Conservation (phyloP, 2,888 invertebrate genomes). For the Autographa gamma region DNA sequence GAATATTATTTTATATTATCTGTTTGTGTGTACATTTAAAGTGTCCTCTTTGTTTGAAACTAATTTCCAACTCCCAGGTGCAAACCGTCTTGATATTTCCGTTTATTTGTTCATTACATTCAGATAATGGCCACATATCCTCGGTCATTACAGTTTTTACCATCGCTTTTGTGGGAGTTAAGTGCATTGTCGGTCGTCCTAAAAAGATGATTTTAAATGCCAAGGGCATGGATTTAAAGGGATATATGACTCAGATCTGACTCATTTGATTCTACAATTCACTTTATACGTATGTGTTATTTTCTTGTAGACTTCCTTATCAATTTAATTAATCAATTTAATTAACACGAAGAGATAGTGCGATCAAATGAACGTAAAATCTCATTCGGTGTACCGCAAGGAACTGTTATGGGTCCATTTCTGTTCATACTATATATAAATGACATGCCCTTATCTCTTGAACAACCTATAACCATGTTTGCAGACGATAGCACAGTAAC, state of each 20-base stretch:
- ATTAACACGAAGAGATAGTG: no score
- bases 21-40: no score
- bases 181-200: slow-evolving; percentile 42
- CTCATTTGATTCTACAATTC: slow-evolving; percentile 39
- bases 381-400: no score
- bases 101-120: slow-evolving; percentile 36
- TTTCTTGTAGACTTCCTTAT: slow-evolving; percentile 46
- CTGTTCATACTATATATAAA: no score
- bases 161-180: slow-evolving; percentile 40
- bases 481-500: no score
- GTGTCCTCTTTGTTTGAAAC: no score
- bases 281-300: slow-evolving; percentile 18
- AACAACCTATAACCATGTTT: no score
- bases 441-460: no score
- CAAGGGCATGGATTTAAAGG: slow-evolving; percentile 49
- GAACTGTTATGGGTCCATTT: no score
- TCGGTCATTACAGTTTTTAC: slow-evolving; percentile 39
- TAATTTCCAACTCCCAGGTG: neutral
- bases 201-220: slow-evolving; percentile 48
- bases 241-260: slow-evolving; percentile 51
- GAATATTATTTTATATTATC: no score
- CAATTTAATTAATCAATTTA: no score
- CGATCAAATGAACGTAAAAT: no score
- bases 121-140: slow-evolving; percentile 32
- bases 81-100: slow-evolving; percentile 30